Evolutionary conservation across 1,140 invertebrate genomes (phyloP), one percentile per base, ranked within the genome.

Genomic region (Zelostemma sp.): DNA sequence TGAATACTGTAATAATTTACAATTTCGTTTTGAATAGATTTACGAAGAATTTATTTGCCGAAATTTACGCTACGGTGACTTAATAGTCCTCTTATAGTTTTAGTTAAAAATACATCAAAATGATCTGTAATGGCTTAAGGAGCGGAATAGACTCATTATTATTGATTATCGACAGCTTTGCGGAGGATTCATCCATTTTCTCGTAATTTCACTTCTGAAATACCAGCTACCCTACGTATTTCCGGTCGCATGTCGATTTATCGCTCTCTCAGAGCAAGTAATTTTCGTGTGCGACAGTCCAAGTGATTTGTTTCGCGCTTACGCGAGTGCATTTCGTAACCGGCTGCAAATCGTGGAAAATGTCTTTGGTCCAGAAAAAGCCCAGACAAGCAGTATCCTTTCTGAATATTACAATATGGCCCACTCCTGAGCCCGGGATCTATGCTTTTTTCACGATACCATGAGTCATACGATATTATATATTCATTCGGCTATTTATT

Each of bases 271-370:
- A 18, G 50, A 58, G 49, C 63, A 25, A 67, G 64, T 67, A 67
- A 67, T 67, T 67, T 67, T 60, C 56, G 28, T 54, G 35, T 51
- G 38, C 64, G 57, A 61, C 58, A 67, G 57, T 57, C 55, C 56
- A 55, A 56, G 57, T 68, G 64, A 68, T 68, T 68, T 57, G 62
- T 58, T 65, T 65, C 54, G 62, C 62, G 62, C 51, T 54, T 54
- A 51, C 54, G 55, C 35, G 51, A 54, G 38, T 54, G 40, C 51
- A 54, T 38, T 54, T 2, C 16, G 51, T 54, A 54, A 54, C 51
- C 38, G 51, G 25, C 51, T 54, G 51, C 51, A 54, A 54, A 54
- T 54, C 50, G 50, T 53, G 18, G 38, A 19, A 43, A 53, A 47
- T 58, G 46, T 56, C 60, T 47, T 54, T 12, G 60, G 33, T 33